Evolutionary conservation across 2,888 invertebrate species (phyloP).

Genomic region (Cryptus viduatorius): DNA sequence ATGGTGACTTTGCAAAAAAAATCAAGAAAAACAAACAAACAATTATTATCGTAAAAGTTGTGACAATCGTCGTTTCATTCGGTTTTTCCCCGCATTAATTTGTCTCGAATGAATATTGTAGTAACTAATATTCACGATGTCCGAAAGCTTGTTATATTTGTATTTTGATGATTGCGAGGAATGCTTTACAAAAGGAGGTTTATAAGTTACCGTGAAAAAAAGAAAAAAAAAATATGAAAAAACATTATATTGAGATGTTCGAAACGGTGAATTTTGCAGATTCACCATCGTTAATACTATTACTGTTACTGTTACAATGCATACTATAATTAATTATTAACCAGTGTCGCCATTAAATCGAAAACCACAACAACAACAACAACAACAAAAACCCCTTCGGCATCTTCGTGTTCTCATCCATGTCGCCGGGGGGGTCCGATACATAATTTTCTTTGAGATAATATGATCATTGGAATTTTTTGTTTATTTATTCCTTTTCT

Average conservation of each 20-base stretch:
- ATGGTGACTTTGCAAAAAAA: slow-evolving; percentile 42
- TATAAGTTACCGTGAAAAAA: slow-evolving; percentile 57
- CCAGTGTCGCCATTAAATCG: slow-evolving; percentile 65
- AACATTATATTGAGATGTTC: slow-evolving; percentile 66
- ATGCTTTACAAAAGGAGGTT: slow-evolving; percentile 52
- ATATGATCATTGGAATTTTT: slow-evolving; percentile 9
- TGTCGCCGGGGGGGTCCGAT: slow-evolving; percentile 25
- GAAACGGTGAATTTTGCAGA: slow-evolving; percentile 64
- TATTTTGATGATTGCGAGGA: slow-evolving; percentile 62
- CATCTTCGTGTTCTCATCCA: slow-evolving; percentile 58
- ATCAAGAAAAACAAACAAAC: slow-evolving; percentile 30
- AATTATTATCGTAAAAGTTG: slow-evolving; percentile 43
- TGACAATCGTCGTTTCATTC: slow-evolving; percentile 58
- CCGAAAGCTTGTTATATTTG: slow-evolving; percentile 66
- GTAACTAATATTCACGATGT: slow-evolving; percentile 47
- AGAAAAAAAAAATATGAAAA: slow-evolving; percentile 46
- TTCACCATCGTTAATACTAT: slow-evolving; percentile 69
- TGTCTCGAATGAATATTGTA: slow-evolving; percentile 45
- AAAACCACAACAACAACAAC: slow-evolving; percentile 45
- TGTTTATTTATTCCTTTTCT: slow-evolving; percentile 6
- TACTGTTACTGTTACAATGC: slow-evolving; percentile 70
- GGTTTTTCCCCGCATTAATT: slow-evolving; percentile 37
- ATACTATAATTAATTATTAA: slow-evolving; percentile 70
- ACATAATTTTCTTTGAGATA: slow-evolving; percentile 12
- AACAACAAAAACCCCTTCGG: slow-evolving; percentile 48